Evolutionary conservation across 2,113 vertebrate species (phyloP).

Genomic region (Planiliza haematocheilus): DNA sequence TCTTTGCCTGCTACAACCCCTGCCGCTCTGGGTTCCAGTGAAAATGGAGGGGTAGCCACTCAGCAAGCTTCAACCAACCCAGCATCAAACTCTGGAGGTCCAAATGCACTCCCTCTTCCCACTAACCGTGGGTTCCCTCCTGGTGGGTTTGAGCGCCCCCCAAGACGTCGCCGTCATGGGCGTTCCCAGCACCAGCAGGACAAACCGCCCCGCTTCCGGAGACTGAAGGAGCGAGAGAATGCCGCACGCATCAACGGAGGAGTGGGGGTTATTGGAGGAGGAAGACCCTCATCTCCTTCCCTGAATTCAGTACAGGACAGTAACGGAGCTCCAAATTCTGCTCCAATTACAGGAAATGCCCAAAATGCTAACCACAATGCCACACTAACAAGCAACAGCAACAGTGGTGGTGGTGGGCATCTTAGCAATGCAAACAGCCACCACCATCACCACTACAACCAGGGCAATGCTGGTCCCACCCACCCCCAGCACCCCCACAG

Average conservation of each 20-base stretch:
- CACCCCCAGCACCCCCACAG: slow-evolving; percentile 82
- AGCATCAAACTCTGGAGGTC: slow-evolving; percentile 66
- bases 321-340: slow-evolving; percentile 63
- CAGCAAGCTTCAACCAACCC: slow-evolving; percentile 65
- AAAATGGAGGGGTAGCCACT: slow-evolving; percentile 71
- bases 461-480: slow-evolving; percentile 64
- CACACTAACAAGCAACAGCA: slow-evolving; percentile 67
- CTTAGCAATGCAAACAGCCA: slow-evolving; percentile 75
- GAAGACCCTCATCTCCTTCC: slow-evolving; percentile 72
- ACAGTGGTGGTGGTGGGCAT: slow-evolving; percentile 64
- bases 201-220: slow-evolving; percentile 93
- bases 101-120: slow-evolving; percentile 56
- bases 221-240: slow-evolving; percentile 91
- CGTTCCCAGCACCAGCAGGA: slow-evolving; percentile 93
- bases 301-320: slow-evolving; percentile 75
- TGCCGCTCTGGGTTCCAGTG: slow-evolving; percentile 57
- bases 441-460: slow-evolving; percentile 83
- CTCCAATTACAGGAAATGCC: slow-evolving; percentile 55
- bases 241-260: slow-evolving; percentile 87
- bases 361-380: slow-evolving; percentile 77
- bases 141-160: slow-evolving; percentile 84
- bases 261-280: slow-evolving; percentile 74
- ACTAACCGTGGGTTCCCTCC: slow-evolving; percentile 69
- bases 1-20: slow-evolving; percentile 45
- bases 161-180: slow-evolving; percentile 87